Conservation (phyloP, 2,797 vertebrate genomes). For the Tenualosa thibaudeaui region DNA sequence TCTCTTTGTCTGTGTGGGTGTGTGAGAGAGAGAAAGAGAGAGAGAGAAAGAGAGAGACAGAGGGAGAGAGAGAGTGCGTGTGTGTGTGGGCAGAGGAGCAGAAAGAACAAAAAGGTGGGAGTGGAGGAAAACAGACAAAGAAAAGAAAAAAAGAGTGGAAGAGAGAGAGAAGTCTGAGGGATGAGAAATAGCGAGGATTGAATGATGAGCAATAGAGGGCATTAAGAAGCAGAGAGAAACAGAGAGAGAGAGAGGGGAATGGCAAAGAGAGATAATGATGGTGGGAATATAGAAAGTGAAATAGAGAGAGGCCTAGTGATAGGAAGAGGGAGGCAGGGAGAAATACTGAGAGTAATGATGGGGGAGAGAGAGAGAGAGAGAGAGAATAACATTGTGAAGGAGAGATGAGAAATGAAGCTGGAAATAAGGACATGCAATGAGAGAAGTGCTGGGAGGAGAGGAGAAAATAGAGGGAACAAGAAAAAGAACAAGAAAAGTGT, state of each 20-base stretch:
- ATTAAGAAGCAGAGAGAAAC: too few species aligned
- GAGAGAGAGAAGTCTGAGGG: too few species aligned
- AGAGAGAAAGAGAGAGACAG: too few species aligned
- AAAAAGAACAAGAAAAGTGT: background rate
- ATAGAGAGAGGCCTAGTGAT: background rate
- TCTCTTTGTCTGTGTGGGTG: background rate
- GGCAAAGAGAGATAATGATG: background rate
- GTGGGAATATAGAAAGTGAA: too few species aligned
- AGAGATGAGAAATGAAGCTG: background rate
- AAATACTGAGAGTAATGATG: background rate
- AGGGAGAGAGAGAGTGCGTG: too few species aligned
- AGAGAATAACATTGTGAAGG: background rate
- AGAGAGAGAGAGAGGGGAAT: background rate
- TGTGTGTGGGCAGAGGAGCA: too few species aligned
- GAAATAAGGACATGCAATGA: background rate
- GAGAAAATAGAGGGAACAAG: background rate
- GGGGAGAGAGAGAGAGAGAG: background rate
- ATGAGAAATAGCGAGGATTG: too few species aligned
- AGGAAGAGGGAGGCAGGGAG: too few species aligned
- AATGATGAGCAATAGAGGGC: too few species aligned
- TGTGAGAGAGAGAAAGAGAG: background rate
- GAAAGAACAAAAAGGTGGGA: too few species aligned
- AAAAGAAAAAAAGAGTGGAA: too few species aligned
- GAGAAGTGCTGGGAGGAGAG: background rate
- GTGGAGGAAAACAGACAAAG: too few species aligned